Evolutionary conservation across 2,797 vertebrate species (phyloP), one percentile per base, ranked within the genome.

Genomic region (Dendrocincla tyrannina): DNA sequence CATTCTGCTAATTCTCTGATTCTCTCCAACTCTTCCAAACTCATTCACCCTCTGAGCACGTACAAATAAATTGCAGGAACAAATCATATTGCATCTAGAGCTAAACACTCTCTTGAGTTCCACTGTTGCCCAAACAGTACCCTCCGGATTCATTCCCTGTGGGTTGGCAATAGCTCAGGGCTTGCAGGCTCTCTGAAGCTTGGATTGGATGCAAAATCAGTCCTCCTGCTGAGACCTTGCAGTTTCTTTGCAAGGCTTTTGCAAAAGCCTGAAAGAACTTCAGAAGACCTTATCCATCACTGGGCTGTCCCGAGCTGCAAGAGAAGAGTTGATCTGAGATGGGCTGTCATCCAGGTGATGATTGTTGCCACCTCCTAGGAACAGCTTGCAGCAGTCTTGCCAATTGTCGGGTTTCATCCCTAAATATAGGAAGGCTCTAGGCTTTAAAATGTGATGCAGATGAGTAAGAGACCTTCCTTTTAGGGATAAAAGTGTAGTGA

Each of bases 371-470:
- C 78, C 84, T 87, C 86, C 70, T 53, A 60, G 64, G 41, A 85
- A 83, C 58, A 89, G 68, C 77, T 80, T 74, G 81, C 80, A 59
- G 68, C 85, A 91, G 72, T 74, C 76, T 95, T 93, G 95, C 89
- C 94, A 95, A 7, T 73, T 91, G 73, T 53, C 2, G 5, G 35
- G 85, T 81, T 69, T 85, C 16, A 7, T 90, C 80, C 85, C 80
- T 95, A 96, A 95, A 91, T 93, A 91, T 91, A 93, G 73, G 83
- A 81, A 81, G 73, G n/a, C 58, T 91, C 89, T 58, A 56, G 50
- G 42, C 66, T 88, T 91, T 78, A 56, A 88, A 85, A 93, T 41
- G 17, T 5, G 22, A 88, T 93, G 58, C 72, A 88, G 82, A 75
- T 52, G 66, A 93, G 73, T 58, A 84, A 74, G 88, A 93, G 24